These are phyloP conservation scores for Aegithalos caudatus DNA, from an alignment of 2,113 vertebrate genomes.

Conservation along the genomic window DNA sequence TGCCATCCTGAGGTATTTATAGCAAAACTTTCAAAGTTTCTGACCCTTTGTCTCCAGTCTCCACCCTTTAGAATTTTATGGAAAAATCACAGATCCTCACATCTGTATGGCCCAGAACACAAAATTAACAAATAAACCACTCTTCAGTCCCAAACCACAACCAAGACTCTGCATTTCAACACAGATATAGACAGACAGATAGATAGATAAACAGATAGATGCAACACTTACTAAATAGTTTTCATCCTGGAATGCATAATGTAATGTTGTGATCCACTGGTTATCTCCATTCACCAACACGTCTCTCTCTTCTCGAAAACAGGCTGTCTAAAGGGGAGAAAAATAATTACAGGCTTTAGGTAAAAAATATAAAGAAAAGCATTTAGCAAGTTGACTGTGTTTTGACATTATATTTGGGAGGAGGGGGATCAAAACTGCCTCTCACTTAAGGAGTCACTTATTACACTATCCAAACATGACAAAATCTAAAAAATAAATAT, in stretches of 20 bases:
- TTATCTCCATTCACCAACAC: conserved; percentile 94
- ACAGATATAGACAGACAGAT: no score
- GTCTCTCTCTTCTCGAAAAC: conserved; percentile 96
- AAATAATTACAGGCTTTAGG: background rate
- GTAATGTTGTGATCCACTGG: conserved; percentile 97
- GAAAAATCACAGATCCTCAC: background rate
- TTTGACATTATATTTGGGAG: background rate
- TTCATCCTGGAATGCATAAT: conserved; percentile 99
- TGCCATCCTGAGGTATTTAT: background rate
- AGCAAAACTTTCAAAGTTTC: background rate
- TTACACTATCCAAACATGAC: background rate
- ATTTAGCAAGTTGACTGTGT: background rate
- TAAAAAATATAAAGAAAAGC: background rate
- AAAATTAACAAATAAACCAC: background rate
- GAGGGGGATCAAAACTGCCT: background rate
- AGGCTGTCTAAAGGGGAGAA: conserved; percentile 85
- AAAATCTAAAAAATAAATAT: background rate
- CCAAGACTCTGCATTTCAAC: background rate
- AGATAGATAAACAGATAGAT: background rate
- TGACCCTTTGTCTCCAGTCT: no score
- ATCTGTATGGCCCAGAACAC: background rate
- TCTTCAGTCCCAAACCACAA: background rate
- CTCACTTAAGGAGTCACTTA: background rate
- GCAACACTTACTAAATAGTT: conserved; percentile 87
- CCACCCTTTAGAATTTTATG: background rate